phyloP scores from a whole-genome alignment of 1,140 invertebrate species.

The Ladona fulva region DNA sequence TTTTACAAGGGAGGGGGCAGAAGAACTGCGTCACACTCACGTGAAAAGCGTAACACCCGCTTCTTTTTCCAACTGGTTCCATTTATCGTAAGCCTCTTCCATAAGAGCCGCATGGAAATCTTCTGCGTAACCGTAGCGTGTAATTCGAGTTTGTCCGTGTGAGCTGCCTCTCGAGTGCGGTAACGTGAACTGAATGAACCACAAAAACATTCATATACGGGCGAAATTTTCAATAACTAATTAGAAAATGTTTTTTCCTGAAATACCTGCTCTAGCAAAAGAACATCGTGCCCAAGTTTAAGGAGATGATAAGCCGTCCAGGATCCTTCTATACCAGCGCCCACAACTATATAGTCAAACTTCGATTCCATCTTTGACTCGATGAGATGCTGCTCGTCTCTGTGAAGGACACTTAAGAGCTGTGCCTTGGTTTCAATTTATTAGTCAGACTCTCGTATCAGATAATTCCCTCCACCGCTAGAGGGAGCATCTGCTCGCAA shows the following conservation, averaged over 20 bases:
- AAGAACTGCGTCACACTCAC: constrained; percentile 2
- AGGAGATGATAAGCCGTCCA: constrained; percentile 12
- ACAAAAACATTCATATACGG: not conserved
- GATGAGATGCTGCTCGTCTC: not conserved
- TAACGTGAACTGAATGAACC: constrained; percentile 11
- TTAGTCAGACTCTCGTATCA: not conserved
- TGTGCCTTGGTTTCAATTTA: not conserved
- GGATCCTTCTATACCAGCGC: constrained; percentile 8
- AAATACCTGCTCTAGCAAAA: not conserved
- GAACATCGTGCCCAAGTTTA: not conserved
- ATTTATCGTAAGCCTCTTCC: not conserved
- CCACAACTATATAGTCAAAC: constrained; percentile 10
- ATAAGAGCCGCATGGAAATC: constrained; percentile 16
- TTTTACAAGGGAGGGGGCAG: too few species aligned
- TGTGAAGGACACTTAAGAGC: not conserved
- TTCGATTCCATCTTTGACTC: not conserved
- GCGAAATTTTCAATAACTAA: not conserved
- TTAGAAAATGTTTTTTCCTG: not conserved
- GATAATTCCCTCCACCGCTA: not conserved
- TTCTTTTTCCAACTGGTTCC: constrained; percentile 15
- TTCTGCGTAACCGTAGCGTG: constrained; percentile 14
- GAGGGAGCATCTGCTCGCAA: not conserved
- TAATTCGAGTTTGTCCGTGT: constrained; percentile 17
- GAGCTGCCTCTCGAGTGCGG: constrained; percentile 17
- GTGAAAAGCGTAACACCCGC: constrained; percentile 1